Conservation (phyloP, 2,797 vertebrate genomes). For the Ara ararauna region DNA sequence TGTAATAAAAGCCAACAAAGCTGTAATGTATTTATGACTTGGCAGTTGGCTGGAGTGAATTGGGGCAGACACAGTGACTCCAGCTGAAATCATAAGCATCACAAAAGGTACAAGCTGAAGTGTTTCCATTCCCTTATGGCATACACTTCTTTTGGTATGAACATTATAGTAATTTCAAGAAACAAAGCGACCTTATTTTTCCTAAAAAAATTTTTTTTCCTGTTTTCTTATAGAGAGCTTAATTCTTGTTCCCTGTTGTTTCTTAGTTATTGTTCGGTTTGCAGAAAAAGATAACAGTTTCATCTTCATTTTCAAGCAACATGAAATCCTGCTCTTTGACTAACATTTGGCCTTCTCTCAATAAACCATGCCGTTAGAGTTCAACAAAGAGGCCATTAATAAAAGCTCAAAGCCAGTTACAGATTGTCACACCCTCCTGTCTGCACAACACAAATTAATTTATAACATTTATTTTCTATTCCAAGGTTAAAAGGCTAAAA, state of each 20-base stretch:
- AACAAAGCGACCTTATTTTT: background rate
- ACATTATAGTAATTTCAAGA: background rate
- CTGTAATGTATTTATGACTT: slow-evolving; percentile 20
- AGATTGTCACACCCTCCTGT: slow-evolving; percentile 72
- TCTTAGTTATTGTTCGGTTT: background rate
- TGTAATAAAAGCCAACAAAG: slow-evolving; percentile 12
- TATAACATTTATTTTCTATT: slow-evolving; percentile 69
- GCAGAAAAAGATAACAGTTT: background rate
- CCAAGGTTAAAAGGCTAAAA: slow-evolving; percentile 76
- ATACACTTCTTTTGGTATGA: background rate
- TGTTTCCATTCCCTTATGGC: background rate
- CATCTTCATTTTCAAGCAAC: background rate
- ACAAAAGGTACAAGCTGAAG: background rate
- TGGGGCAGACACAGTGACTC: background rate
- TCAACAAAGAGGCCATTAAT: slow-evolving; percentile 75
- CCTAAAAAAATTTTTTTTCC: background rate
- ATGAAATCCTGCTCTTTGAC: background rate
- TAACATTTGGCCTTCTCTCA: slow-evolving; percentile 74
- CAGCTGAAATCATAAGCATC: background rate
- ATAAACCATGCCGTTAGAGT: slow-evolving; percentile 74
- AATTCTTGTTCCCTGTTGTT: background rate
- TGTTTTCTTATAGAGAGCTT: background rate
- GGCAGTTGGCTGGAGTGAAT: background rate
- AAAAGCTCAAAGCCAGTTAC: slow-evolving; percentile 74
- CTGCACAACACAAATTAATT: slow-evolving; percentile 31